Evolutionary conservation across 2,113 vertebrate genomes (phyloP), one percentile per base, ranked within the genome.

Genomic region (zebrafish (Danio rerio)): DNA sequence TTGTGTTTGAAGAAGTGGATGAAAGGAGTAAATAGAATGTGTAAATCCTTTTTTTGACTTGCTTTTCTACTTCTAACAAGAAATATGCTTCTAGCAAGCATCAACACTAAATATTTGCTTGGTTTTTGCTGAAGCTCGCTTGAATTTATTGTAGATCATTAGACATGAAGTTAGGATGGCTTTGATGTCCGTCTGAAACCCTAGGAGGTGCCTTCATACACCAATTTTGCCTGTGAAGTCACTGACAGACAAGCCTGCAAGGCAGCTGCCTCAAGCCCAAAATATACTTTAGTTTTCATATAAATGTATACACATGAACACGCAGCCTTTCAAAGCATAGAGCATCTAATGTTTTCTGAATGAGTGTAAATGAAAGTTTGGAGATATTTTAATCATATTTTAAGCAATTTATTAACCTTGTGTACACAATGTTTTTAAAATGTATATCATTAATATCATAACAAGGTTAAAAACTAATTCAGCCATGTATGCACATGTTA

Each of bases 181-280:
- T 56, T 56, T 56, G 15, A 16, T 16, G 11, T 52, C 50, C 11
- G 50, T 52, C 50, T 58, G 15, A 7, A 58, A 58, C 56, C n/a
- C 56, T 18, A 58, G 15, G 56, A 21, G 20, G 58, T n/a, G 53
- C 53, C 15, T n/a, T 56, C 53, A 56, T n/a, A n/a, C 53, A 56
- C 53, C 53, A 16, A 2, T 15, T 15, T 9, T 61, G 58, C 56
- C 59, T 31, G 59, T 62, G 59, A 20, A 62, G 59, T 62, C 59
- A 62, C 10, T 45, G 63, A 66, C 13, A 43, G 63, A 66, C 40
- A n/a, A 3, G 63, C 8, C 63, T 40, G 61, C 21, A 13, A 63
- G 12, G 21, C 12, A 62, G 59, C 20, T 62, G 10, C 59, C 59
- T 66, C 63, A 40, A 66, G 63, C 31, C 63, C 63, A 68, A 68